Percentiles rank a stretch among this genome's conserved stretches.
These are phyloP conservation scores for Brachymystax lenok DNA, from an alignment of 2,797 vertebrate species.

Conservation along the genomic window DNA sequence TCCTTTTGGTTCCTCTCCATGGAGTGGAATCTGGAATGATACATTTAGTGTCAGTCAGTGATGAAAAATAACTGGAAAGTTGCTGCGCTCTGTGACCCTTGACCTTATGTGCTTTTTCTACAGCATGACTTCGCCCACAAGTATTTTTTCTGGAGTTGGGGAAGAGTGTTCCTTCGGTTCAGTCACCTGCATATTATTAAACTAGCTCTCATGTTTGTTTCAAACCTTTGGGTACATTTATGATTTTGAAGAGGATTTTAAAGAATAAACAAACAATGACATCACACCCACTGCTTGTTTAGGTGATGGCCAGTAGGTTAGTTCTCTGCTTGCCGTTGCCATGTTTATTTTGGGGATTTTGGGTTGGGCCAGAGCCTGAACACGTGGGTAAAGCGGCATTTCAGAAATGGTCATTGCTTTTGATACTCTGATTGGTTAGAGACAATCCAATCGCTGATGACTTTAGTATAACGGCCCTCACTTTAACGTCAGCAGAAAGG, in stretches of 20 bases:
- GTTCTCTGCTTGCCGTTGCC: too few species aligned
- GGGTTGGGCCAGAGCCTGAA: too few species aligned
- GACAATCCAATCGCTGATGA: too few species aligned
- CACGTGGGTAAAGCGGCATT: too few species aligned
- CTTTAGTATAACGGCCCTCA: too few species aligned
- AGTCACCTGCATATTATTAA: slow-evolving; percentile 18
- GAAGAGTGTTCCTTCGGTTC: not conserved
- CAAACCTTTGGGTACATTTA: not conserved
- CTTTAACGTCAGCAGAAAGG: too few species aligned
- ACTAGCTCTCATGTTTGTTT: slow-evolving; percentile 10
- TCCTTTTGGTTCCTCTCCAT: not conserved
- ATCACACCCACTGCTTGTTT: too few species aligned
- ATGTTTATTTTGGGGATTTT: too few species aligned
- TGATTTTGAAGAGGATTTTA: slow-evolving; percentile 12
- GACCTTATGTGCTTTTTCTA: slow-evolving; percentile 30
- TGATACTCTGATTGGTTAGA: too few species aligned
- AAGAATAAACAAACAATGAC: not conserved
- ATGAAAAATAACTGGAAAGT: slow-evolving; percentile 32
- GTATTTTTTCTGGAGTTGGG: slow-evolving; percentile 8
- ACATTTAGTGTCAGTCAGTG: not conserved
- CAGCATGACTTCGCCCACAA: slow-evolving; percentile 28
- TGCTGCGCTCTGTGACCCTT: slow-evolving; percentile 26
- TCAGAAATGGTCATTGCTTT: too few species aligned
- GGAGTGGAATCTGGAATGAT: too few species aligned
- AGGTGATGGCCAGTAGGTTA: too few species aligned